Conservation (phyloP, 2,797 vertebrate genomes). For the Xiphorhynchus erythropygius region DNA sequence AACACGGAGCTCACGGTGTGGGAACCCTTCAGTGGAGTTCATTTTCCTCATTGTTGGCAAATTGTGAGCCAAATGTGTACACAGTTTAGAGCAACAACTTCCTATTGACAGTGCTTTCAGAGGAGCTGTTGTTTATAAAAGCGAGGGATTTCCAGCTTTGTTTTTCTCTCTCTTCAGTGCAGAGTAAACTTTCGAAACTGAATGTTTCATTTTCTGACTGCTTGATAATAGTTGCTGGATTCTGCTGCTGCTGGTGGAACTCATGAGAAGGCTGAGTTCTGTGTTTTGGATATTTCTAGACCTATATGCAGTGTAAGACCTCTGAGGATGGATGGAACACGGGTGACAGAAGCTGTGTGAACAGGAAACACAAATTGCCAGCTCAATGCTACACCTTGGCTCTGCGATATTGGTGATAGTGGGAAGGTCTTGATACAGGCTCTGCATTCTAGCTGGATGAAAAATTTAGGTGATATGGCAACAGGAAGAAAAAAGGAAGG, state of each 20-base stretch:
- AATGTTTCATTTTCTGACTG: not conserved
- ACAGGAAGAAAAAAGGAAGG: not conserved
- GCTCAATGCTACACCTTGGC: not conserved
- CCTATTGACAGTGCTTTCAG: not conserved
- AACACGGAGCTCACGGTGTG: not conserved
- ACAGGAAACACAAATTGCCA: not conserved
- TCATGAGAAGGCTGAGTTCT: not conserved
- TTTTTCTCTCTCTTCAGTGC: not conserved
- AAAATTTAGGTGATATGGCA: not conserved
- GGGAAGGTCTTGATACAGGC: not conserved
- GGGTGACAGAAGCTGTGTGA: not conserved
- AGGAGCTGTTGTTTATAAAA: not conserved
- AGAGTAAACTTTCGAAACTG: not conserved
- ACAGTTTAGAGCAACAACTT: not conserved
- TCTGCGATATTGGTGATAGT: not conserved
- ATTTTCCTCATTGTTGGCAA: not conserved
- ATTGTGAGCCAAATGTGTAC: not conserved
- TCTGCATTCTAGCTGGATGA: not conserved
- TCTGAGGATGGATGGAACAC: not conserved
- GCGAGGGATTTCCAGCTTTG: not conserved
- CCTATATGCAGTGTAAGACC: accelerated
- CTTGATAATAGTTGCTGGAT: not conserved
- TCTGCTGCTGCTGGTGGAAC: not conserved
- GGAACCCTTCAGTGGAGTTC: not conserved
- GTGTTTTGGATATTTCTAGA: not conserved